Evolutionary conservation across 37 sponge, comb jelly and placozoan genomes (phyloP).

Genomic region (Sycon ciliatum): DNA sequence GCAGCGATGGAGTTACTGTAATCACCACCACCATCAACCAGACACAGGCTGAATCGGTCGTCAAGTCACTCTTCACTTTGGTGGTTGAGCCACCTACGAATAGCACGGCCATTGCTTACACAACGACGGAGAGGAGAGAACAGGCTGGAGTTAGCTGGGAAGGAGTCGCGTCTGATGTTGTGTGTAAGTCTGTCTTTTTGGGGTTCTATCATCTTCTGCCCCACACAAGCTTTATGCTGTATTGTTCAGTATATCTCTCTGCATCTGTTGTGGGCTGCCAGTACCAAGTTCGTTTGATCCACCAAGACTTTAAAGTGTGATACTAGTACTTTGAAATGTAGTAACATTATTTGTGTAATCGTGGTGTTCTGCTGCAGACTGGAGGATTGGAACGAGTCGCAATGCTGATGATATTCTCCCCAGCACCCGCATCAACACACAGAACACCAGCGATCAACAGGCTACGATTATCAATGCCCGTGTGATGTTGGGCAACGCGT

Average conservation of each 20-base stretch:
- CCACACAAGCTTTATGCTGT: too few relatives aligned
- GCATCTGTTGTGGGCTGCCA: neutral
- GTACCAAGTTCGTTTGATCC: too few relatives aligned
- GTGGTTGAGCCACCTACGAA: conserved; percentile 15
- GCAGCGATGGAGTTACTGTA: conserved; percentile 53
- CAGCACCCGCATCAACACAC: conserved; percentile 39
- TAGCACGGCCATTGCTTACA: conserved; percentile 5
- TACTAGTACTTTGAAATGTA: too few relatives aligned
- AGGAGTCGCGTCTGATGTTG: too few relatives aligned
- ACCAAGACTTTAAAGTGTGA: too few relatives aligned
- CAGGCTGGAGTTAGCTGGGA: conserved; percentile 14
- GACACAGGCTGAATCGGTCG: conserved; percentile 28
- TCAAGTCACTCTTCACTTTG: conserved; percentile 18
- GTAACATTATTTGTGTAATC: too few relatives aligned
- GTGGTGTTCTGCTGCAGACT: too few relatives aligned
- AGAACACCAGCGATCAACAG: neutral
- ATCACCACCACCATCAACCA: conserved; percentile 40
- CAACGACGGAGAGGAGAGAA: neutral
- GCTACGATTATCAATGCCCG: conserved; percentile 40
- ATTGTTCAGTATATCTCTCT: neutral
- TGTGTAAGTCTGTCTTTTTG: too few relatives aligned
- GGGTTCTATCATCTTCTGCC: too few relatives aligned
- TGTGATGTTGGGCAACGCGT: conserved; percentile 27
- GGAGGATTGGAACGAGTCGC: conserved; percentile 54
- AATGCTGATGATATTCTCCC: conserved; percentile 48